phyloP scores from a whole-genome alignment of 1,140 invertebrate species.

The Drosophila littoralis region DNA sequence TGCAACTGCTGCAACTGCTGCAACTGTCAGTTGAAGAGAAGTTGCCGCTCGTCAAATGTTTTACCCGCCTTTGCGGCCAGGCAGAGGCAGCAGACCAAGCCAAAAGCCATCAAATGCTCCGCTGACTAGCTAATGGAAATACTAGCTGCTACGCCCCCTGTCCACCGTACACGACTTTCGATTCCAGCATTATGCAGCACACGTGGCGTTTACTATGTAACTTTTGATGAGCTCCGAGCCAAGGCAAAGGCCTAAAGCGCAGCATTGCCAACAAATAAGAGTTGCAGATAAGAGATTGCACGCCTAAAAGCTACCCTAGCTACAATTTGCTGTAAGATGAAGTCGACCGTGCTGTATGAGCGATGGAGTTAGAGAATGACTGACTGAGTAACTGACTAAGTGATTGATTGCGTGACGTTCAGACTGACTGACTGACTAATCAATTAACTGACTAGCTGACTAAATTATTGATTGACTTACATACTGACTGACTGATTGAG shows the following conservation, averaged over 20 bases:
- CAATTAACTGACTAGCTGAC: too few relatives aligned
- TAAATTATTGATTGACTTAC: too few relatives aligned
- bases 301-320: background rate
- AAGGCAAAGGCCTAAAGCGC: background rate
- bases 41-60: conserved; percentile 22
- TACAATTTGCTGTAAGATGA: too few relatives aligned
- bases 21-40: conserved; percentile 12
- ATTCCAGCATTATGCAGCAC: background rate
- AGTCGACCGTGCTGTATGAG: too few relatives aligned
- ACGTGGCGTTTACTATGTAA: conserved; percentile 28
- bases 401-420: too few relatives aligned
- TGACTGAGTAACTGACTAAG: too few relatives aligned
- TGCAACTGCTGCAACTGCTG: background rate
- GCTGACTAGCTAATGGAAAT: background rate
- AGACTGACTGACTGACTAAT: too few relatives aligned
- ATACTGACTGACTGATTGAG: too few relatives aligned
- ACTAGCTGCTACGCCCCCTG: conserved; percentile 1
- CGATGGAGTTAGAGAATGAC: too few relatives aligned
- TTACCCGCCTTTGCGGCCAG: background rate
- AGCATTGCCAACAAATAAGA: background rate
- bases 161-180: too few relatives aligned
- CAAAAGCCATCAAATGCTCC: background rate
- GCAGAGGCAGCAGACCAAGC: background rate
- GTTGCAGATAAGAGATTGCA: background rate
- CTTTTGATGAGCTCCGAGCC: conserved; percentile 2